Evolutionary conservation across 2,113 vertebrate genomes (phyloP), one percentile per base, ranked within the genome.

Genomic region (Alligator sinensis): DNA sequence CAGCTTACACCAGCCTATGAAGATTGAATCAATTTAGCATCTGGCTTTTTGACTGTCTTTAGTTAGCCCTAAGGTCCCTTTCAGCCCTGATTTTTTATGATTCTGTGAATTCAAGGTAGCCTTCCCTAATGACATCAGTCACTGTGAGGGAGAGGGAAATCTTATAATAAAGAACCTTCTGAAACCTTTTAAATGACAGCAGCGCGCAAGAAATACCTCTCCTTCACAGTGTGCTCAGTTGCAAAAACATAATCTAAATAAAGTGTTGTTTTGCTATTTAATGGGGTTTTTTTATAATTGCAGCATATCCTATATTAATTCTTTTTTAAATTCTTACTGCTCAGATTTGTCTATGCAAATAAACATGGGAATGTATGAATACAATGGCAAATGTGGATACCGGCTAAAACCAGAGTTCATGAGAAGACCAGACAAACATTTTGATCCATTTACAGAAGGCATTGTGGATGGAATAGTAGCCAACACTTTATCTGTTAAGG

Each of bases 401-500:
- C 98, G 99, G 72, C 97, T 99, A 70, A 99, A 99, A 93, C 99
- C 99, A 9, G 99, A 99, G 96, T 99, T 99, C 59, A 99, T 99
- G 99, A 98, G 99, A 94, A 98, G 99, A 60, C 99, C 99, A 1
- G 99, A 99, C 97, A 99, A 99, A 95, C 98, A 99, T 94, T 99
- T 99, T 90, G 99, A 99, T 94, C 99, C 99, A 1, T 99, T 99
- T 90, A 98, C 99, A 2, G 99, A 99, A 97, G 98, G 98, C 88
- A 99, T 99, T 2, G 99, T 99, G 74, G 99, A 99, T 77, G 99
- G 99, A 58, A 99, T 99, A 59, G 99, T 99, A 16, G 99, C 99
- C 80, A 99, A 99, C 97, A 99, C 99, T 2, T 96, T 99, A 70
- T 99, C 99, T 72, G 99, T 99, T 9, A 99, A 99, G 98, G 99